Evolutionary conservation across 2,797 vertebrate species (phyloP), one percentile per base, ranked within the genome.

Genomic region (Sebastes baramenuke): DNA sequence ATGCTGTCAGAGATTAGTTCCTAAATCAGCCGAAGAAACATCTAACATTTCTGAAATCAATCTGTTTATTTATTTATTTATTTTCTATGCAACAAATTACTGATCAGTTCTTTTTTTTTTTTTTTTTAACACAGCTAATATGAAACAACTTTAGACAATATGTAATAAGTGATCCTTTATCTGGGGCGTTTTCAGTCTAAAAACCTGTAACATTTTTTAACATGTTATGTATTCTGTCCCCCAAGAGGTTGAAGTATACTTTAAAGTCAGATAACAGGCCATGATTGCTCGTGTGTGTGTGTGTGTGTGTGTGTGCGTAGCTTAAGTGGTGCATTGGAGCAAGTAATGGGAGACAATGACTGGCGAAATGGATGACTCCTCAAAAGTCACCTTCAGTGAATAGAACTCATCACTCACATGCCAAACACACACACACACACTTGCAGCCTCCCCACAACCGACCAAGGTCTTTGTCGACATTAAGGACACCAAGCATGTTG

Each of bases 381-480:
- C 68, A 91, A 87, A 90, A 90, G 89, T 91, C 88, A 92, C 93
- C 90, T 93, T 94, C 87, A 86, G 77, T 89, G 84, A 88, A 90
- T 70, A 77, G 75, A 87, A 75, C 87, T 89, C 83, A 90, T 92
- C 89, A 87, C 85, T 92, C 88, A 90, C 80, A 78, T 79, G 72
- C 36, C 80, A 62, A 67, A 82, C 80, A 85, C 62, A 75, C 71
- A 65, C 77, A 69, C 67, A 16, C 72, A 46, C 38, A 49, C 58
- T 12, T 14, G n/a, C 32, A 25, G 29, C 20, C 58, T 38, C 29
- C 61, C 38, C 49, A 59, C 58, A 69, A 52, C 76, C 64, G 55
- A 82, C 83, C 80, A 84, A 83, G 85, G 89, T 85, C 86, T 85
- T 77, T 89, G 64, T 80, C 78, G 83, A 84, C 65, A 83, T 75